These are phyloP conservation scores for Fundulus diaphanus DNA, from an alignment of 2,797 vertebrate species.

Conservation along the genomic window DNA sequence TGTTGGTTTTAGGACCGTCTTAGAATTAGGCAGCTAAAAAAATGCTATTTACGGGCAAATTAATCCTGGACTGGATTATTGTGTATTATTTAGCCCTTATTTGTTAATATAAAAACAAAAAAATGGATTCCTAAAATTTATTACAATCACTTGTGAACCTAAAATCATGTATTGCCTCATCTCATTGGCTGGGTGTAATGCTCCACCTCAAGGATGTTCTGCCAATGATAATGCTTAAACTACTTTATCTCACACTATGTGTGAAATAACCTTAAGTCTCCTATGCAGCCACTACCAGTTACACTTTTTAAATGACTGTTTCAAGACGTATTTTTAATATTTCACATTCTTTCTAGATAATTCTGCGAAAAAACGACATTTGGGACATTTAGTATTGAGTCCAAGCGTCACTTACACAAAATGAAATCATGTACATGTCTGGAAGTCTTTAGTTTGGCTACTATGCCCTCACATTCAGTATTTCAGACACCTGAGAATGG, in stretches of 20 bases:
- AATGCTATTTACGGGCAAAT: background rate
- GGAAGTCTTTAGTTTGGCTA: constrained; percentile 18
- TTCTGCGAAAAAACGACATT: constrained; percentile 7
- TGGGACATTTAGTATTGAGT: constrained; percentile 22
- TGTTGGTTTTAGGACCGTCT: no score
- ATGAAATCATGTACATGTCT: constrained; percentile 26
- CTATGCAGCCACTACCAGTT: constrained; percentile 20
- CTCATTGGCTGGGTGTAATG: no score
- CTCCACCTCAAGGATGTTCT: background rate
- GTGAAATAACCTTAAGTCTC: constrained; percentile 3
- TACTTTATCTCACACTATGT: constrained; percentile 3
- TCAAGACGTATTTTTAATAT: constrained; percentile 48
- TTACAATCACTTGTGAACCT: no score
- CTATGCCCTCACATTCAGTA: constrained; percentile 12
- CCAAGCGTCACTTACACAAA: constrained; percentile 16
- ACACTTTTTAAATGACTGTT: constrained; percentile 25
- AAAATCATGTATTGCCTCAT: no score
- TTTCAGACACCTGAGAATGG: constrained; percentile 20
- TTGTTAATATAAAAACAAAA: background rate
- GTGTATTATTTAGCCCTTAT: background rate
- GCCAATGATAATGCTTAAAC: background rate
- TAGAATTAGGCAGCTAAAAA: no score
- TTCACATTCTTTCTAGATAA: background rate
- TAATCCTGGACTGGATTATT: background rate
- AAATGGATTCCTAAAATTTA: background rate